These are phyloP conservation scores for Microctenopoma stevenorrisi DNA, from an alignment of 2,797 vertebrate genomes.

Conservation along the genomic window DNA sequence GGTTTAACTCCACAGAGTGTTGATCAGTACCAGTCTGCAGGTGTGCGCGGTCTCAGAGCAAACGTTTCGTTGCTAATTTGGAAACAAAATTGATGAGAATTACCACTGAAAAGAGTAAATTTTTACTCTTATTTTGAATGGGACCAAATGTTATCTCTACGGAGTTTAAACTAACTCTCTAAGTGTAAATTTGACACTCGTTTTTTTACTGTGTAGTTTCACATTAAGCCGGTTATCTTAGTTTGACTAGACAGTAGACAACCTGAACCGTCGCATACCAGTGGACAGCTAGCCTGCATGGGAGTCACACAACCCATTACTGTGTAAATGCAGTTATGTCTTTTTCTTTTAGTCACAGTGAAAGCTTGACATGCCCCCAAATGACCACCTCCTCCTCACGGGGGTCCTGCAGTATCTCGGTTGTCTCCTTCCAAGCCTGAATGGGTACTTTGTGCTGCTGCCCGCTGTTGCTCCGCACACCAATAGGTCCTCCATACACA, in stretches of 20 bases:
- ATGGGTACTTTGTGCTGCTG: slow-evolving; percentile 77
- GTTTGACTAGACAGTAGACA: slow-evolving; percentile 6
- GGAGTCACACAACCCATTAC: slow-evolving; percentile 61
- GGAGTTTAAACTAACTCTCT: too few species aligned
- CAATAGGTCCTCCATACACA: slow-evolving; percentile 68
- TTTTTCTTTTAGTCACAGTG: slow-evolving; percentile 68
- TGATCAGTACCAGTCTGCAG: too few species aligned
- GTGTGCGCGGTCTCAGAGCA: too few species aligned
- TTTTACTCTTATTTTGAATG: too few species aligned
- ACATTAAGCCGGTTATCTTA: slow-evolving; percentile 16
- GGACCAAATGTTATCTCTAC: too few species aligned
- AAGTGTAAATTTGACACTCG: too few species aligned
- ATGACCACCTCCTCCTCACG: slow-evolving; percentile 62
- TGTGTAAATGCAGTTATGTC: slow-evolving; percentile 56
- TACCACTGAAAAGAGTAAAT: too few species aligned
- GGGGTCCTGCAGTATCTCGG: slow-evolving; percentile 79
- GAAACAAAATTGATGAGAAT: too few species aligned
- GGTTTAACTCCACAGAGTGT: too few species aligned
- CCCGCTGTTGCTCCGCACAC: slow-evolving; percentile 56
- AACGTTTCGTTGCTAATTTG: too few species aligned
- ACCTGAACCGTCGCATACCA: slow-evolving; percentile 42
- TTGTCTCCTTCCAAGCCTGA: slow-evolving; percentile 77
- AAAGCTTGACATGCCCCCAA: slow-evolving; percentile 70
- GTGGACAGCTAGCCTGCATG: slow-evolving; percentile 38
- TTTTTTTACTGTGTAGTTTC: not conserved